A percentile compares a stretch with the other conserved stretches of the same genome.
Conservation (phyloP, 2,888 invertebrate species). For the Polyploca ridens region DNA sequence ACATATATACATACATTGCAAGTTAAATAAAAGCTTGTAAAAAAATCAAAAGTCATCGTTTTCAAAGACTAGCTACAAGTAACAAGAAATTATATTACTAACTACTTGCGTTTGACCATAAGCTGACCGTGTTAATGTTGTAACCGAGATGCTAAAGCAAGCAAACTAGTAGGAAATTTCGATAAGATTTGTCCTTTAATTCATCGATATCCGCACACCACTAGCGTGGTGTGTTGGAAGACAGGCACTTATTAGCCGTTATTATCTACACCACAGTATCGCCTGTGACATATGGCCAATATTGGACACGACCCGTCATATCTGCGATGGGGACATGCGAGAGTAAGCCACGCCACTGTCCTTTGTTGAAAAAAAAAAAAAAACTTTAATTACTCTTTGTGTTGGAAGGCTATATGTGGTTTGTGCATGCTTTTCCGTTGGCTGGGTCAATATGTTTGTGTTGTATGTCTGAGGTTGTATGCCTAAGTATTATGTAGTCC, state of each 20-base stretch:
- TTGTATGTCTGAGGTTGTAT: background rate
- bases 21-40: too few species aligned
- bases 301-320: slow-evolving; percentile 66
- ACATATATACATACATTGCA: too few species aligned
- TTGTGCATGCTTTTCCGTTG: background rate
- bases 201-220: slow-evolving; percentile 45
- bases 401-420: slow-evolving; percentile 24
- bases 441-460: background rate
- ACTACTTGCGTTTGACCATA: background rate
- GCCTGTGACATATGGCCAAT: slow-evolving; percentile 81
- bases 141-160: background rate
- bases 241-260: slow-evolving; percentile 82
- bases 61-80: too few species aligned
- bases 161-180: background rate
- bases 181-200: background rate
- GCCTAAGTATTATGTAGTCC: background rate
- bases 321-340: slow-evolving; percentile 68
- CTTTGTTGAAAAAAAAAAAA: slow-evolving; percentile 50
- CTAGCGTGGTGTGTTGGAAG: slow-evolving; percentile 69
- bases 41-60: too few species aligned
- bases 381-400: slow-evolving; percentile 73
- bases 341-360: slow-evolving; percentile 62
- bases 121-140: background rate
- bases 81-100: too few species aligned
- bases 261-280: slow-evolving; percentile 78